These are phyloP conservation scores for Hestina assimilis DNA, from an alignment of 1,140 invertebrate genomes.

Conservation along the genomic window DNA sequence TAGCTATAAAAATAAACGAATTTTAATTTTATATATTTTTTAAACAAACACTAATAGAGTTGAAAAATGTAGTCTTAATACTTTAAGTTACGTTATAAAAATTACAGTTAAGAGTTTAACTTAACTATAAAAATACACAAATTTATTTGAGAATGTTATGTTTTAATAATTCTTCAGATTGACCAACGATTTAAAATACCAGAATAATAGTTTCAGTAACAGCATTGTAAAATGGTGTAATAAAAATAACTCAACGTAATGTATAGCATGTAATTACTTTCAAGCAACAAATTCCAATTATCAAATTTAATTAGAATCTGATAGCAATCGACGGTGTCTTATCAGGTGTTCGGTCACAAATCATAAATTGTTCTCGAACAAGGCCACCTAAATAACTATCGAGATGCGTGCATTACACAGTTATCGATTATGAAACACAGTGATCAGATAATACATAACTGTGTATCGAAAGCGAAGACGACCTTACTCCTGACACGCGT, in stretches of 20 bases:
- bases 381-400: constrained; percentile 44
- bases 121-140: too few relatives aligned
- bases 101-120: too few relatives aligned
- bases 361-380: constrained; percentile 48
- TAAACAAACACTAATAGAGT: too few relatives aligned
- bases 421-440: constrained; percentile 51
- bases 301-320: constrained; percentile 27
- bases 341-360: constrained; percentile 39
- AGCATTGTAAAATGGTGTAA: not conserved
- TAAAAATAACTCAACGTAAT: constrained; percentile 2
- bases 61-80: too few relatives aligned
- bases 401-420: constrained; percentile 45
- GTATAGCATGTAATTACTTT: constrained; percentile 11
- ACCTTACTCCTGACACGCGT: constrained; percentile 44
- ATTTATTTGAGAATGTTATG: too few relatives aligned
- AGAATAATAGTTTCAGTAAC: not conserved
- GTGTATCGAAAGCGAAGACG: constrained; percentile 52
- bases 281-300: constrained; percentile 22
- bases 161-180: too few relatives aligned
- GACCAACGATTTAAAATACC: not conserved
- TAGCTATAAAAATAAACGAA: too few relatives aligned
- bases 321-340: constrained; percentile 24
- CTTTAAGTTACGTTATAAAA: too few relatives aligned
- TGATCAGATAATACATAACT: constrained; percentile 57
- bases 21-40: too few relatives aligned